A percentile compares a stretch with the other conserved stretches of the same genome.
Conservation (phyloP, 2,888 invertebrate genomes). For the Hyalella azteca region DNA sequence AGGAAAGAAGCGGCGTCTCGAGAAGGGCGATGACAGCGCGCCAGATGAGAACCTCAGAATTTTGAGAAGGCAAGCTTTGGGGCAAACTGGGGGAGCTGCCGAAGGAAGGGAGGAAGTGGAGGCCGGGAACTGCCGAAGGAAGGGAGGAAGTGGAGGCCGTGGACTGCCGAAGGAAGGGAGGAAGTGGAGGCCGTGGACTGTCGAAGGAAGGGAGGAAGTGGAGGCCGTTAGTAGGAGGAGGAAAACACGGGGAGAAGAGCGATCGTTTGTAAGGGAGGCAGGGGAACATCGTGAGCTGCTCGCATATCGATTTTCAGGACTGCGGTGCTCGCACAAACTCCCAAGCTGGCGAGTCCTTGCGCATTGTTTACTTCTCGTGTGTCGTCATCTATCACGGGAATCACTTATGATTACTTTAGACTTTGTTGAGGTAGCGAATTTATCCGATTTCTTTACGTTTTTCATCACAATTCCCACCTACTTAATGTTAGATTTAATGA, state of each 20-base stretch:
- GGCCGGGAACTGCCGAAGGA: background rate
- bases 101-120: background rate
- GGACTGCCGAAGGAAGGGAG: background rate
- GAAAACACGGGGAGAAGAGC: background rate
- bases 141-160: background rate
- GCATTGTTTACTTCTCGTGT: no score
- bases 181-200: background rate
- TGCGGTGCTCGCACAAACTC: no score
- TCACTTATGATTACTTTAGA: no score
- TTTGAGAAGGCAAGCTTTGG: background rate
- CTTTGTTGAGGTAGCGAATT: no score
- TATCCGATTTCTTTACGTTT: no score
- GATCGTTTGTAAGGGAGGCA: background rate
- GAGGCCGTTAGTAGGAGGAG: background rate
- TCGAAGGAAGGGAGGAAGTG: background rate
- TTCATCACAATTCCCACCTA: no score
- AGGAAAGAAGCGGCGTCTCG: background rate
- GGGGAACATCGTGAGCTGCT: background rate
- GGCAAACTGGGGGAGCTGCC: background rate
- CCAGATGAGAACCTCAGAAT: background rate
- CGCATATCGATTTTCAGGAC: constrained; percentile 20
- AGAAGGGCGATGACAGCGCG: background rate
- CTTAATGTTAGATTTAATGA: no score
- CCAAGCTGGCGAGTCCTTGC: no score
- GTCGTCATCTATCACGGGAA: no score